A percentile compares a stretch with the other conserved stretches of the same genome.
Evolutionary conservation across 2,113 vertebrate species (phyloP).

Genomic region (Macaca nemestrina): DNA sequence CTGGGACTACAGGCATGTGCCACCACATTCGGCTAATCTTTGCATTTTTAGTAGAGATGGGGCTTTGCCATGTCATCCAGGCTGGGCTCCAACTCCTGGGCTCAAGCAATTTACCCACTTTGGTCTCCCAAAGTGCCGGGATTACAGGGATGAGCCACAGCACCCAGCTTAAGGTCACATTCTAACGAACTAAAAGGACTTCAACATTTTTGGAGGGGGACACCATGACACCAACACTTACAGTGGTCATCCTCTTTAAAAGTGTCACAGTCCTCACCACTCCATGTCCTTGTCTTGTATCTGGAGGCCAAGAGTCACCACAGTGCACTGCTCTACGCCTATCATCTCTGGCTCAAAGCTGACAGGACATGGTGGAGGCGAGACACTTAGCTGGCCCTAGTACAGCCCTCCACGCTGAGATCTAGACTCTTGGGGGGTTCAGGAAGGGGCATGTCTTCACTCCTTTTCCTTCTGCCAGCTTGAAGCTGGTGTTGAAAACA

Average conservation of each 20-base stretch:
- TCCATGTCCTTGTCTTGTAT: neutral
- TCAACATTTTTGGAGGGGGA: neutral
- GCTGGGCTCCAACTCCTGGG: neutral
- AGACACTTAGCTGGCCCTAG: neutral
- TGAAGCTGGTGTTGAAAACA: neutral
- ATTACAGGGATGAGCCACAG: neutral
- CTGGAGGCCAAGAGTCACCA: neutral
- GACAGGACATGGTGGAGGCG: neutral
- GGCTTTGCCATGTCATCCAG: neutral
- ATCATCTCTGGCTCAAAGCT: neutral
- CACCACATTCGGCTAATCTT: neutral
- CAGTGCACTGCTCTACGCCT: neutral
- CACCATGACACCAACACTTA: neutral
- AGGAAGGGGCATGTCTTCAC: neutral
- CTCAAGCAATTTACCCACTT: neutral
- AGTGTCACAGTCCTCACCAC: neutral
- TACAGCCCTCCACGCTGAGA: neutral
- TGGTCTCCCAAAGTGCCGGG: neutral
- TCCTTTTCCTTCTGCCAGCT: neutral
- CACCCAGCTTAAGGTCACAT: neutral
- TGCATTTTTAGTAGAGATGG: neutral
- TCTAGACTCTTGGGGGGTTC: neutral
- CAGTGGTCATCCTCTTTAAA: neutral
- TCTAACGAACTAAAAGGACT: neutral
- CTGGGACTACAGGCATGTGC: neutral